These are phyloP conservation scores for Netelia melanura DNA, from an alignment of 2,888 invertebrate species.

Conservation along the genomic window DNA sequence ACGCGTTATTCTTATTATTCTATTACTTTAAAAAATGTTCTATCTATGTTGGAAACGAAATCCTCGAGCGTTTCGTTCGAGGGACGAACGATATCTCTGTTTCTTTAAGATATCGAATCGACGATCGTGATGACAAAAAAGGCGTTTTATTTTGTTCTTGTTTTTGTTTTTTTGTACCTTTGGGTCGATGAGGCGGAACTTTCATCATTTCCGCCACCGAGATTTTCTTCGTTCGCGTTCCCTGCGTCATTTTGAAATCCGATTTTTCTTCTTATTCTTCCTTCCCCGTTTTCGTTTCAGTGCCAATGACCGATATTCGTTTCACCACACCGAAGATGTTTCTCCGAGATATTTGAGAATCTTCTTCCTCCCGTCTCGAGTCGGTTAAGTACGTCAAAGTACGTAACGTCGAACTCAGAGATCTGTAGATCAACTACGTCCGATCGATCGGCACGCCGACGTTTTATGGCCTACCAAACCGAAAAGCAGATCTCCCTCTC, in stretches of 20 bases:
- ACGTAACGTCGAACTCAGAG: constrained; percentile 51
- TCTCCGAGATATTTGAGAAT: neutral
- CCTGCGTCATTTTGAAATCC: constrained; percentile 72
- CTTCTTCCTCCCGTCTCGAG: neutral
- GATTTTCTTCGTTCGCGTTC: constrained; percentile 75
- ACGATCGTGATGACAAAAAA: neutral
- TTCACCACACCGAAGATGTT: constrained; percentile 1
- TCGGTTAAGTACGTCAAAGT: neutral
- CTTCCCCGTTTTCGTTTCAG: neutral
- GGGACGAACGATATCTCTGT: neutral
- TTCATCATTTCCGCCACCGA: constrained; percentile 81
- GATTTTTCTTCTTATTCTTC: neutral
- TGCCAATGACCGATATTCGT: neutral
- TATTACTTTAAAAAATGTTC: no score
- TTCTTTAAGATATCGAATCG: neutral
- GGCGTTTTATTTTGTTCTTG: neutral
- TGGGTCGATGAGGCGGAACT: constrained; percentile 75
- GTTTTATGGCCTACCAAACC: constrained; percentile 75
- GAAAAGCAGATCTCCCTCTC: constrained; percentile 74
- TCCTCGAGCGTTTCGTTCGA: no score
- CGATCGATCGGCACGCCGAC: constrained; percentile 69
- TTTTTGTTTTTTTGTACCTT: constrained; percentile 75
- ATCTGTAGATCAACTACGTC: constrained; percentile 72
- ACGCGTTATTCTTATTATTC: no score
- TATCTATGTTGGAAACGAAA: no score